Base-by-base conservation (phyloP, 2,888 invertebrate species). In the Mamestra brassicae region DNA sequence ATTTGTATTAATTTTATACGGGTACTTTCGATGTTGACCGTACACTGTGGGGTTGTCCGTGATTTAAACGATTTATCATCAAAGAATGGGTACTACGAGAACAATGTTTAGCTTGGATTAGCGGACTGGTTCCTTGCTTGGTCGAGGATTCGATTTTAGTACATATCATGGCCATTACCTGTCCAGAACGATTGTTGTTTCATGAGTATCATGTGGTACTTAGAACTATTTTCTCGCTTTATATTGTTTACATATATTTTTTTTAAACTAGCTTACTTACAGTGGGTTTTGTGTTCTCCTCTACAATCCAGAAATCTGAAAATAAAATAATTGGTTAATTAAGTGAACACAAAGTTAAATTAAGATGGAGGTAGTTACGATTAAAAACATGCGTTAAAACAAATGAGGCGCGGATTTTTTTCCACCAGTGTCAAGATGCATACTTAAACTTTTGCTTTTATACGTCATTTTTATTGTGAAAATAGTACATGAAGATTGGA, bases 31-130 rank as follows among this genome's bases (percentile, higher is more conserved):
- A 36, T 13, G 60, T 34, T 42, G 42, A 72, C 61, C 13, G 78
- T 77, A 77, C 72, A 38, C 11, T 36, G 65, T 34, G 10, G 38
- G 60, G 50, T 54, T 17, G 11, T 17, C 54, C 71, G 60, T 54
- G 78, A 65, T 58, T 64, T 54, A 64, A 54, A 64, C 76, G 72
- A 76, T 78, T 78, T 78, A 78, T 78, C 73, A 78, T 78, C 73
- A 34, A 64, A 50, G 42, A 61, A 77, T 45, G 13, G 42, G 55
- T 72, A 78, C 26, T 45, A 61, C 55, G 57, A 76, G n/a, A 42
- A 64, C 54, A 64, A 55, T 55, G 42, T 64, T 61, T 36, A 64
- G 13, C 17, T 55, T 54, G 15, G 15, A 58, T 15, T n/a, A 71
- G 36, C n/a, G 4, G 34, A 34, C 7, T 71, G 3, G 47, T 11